Percentiles rank a stretch among this genome's conserved stretches.
phyloP scores from a whole-genome alignment of 2,888 invertebrate genomes.

The Plusia festucae region DNA sequence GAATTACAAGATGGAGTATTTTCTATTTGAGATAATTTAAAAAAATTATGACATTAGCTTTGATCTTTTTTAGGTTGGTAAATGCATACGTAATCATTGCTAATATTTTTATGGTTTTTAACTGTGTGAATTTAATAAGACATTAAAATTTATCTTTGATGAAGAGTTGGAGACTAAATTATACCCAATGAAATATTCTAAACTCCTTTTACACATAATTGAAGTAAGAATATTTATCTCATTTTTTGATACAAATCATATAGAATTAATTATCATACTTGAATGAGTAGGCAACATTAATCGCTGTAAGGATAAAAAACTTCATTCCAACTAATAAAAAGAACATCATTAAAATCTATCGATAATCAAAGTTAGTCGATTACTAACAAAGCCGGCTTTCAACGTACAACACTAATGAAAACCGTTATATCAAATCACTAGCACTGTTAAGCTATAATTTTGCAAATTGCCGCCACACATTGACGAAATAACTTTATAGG shows the following conservation, averaged over 20 bases:
- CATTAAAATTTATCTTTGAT: too few relatives aligned
- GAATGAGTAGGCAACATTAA: neutral
- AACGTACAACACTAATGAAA: conserved; percentile 60
- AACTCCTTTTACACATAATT: neutral
- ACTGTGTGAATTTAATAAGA: neutral
- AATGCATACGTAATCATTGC: neutral
- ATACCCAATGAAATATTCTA: too few relatives aligned
- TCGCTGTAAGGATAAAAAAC: neutral
- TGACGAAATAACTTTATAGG: conserved; percentile 73
- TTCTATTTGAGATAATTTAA: neutral
- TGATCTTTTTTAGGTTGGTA: neutral
- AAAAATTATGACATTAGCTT: too few relatives aligned
- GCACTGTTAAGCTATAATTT: conserved; percentile 78
- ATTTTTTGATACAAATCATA: neutral
- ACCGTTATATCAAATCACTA: conserved; percentile 79
- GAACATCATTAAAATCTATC: conserved; percentile 15
- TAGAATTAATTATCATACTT: neutral
- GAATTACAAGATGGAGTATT: neutral
- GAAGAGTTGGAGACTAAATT: too few relatives aligned
- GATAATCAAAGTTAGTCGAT: conserved; percentile 37
- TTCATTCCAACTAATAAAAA: conserved; percentile 16
- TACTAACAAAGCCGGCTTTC: conserved; percentile 45
- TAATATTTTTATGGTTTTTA: neutral
- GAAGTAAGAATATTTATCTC: neutral
- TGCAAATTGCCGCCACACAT: conserved; percentile 73